Percentiles rank a stretch among this genome's conserved stretches.
These are phyloP conservation scores for Pristionchus maxplancki DNA, from an alignment of 2,888 invertebrate species.

Conservation along the genomic window DNA sequence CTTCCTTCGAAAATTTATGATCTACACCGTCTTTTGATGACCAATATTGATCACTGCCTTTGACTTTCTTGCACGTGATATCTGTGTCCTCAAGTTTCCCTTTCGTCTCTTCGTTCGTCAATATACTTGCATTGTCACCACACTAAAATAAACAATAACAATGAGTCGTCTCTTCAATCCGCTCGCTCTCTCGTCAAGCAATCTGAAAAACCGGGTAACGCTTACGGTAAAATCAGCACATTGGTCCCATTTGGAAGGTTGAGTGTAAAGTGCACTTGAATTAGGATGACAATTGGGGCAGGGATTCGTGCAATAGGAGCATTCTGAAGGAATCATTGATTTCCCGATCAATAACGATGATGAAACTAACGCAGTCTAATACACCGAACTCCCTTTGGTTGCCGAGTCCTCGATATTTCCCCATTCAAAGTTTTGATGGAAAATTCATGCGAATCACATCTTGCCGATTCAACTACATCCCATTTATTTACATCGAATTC, in stretches of 20 bases:
- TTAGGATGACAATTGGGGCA: neutral
- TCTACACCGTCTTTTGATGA: neutral
- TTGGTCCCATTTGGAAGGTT: neutral
- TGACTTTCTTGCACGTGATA: neutral
- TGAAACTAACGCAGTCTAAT: neutral
- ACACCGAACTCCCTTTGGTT: neutral
- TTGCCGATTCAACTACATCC: neutral
- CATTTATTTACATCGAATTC: neutral
- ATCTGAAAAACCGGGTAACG: neutral
- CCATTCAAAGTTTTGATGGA: neutral
- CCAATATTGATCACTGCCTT: neutral
- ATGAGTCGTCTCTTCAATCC: neutral
- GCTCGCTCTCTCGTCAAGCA: too few relatives aligned
- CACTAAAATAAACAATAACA: too few relatives aligned
- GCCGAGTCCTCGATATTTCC: neutral
- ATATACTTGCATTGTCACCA: neutral
- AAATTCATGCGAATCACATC: neutral
- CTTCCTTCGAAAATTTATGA: neutral
- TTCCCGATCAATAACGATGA: neutral
- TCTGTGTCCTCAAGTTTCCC: neutral
- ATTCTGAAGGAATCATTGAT: neutral
- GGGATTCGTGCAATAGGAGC: neutral
- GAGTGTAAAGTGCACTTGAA: neutral
- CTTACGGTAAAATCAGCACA: neutral
- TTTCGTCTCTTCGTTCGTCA: neutral